phyloP scores from a whole-genome alignment of 1,140 invertebrate species.

The Drosophila hydei region DNA sequence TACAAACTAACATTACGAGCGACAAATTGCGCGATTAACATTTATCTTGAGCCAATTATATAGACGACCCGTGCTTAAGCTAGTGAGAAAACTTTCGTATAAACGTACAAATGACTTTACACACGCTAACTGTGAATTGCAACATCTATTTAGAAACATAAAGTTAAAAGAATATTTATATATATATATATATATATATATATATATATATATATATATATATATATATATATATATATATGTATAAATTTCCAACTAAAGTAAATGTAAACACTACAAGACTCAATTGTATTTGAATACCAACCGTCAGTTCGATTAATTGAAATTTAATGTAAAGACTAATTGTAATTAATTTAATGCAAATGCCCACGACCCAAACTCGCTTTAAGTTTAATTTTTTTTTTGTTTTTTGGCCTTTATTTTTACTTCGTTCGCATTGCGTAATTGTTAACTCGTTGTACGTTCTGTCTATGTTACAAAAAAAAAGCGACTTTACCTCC shows the following conservation, averaged over 20 bases:
- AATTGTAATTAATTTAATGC: constrained; percentile 67
- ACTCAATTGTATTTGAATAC: constrained; percentile 69
- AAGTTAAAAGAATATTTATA: constrained; percentile 7
- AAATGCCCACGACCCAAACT: constrained; percentile 46
- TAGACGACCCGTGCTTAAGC: constrained; percentile 62
- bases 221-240: constrained; percentile 3
- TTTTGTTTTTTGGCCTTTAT: constrained; percentile 31
- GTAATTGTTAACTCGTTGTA: constrained; percentile 76
- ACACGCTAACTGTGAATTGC: constrained; percentile 51
- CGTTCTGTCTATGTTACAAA: constrained; percentile 60
- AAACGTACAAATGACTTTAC: constrained; percentile 73
- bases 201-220: constrained; percentile 43
- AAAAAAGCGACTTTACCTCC: constrained; percentile 43
- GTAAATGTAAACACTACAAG: constrained; percentile 61
- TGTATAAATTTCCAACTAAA: constrained; percentile 65
- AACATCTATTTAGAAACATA: constrained; percentile 43
- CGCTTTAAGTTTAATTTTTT: constrained; percentile 58
- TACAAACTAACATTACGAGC: constrained; percentile 49
- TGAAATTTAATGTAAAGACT: constrained; percentile 69
- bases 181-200: constrained; percentile 42
- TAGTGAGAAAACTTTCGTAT: constrained; percentile 56
- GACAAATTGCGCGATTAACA: constrained; percentile 35
- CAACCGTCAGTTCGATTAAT: constrained; percentile 40
- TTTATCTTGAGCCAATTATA: constrained; percentile 38
- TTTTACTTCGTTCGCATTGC: constrained; percentile 31